phyloP scores from a whole-genome alignment of 2,888 invertebrate genomes.

The Hyposoter didymator region DNA sequence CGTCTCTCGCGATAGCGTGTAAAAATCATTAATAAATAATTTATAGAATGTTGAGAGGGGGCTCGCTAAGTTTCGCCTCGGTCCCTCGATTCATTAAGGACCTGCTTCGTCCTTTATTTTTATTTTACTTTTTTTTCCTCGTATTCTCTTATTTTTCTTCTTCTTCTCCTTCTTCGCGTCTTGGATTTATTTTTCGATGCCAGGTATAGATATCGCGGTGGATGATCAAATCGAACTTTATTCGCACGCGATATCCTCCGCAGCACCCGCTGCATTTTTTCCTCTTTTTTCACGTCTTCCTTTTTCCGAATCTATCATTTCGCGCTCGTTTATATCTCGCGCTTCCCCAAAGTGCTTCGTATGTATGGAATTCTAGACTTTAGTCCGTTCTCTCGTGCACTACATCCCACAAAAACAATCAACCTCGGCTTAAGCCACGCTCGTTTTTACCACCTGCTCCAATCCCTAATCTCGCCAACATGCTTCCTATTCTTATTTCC shows the following conservation, averaged over 20 bases:
- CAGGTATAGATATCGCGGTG: conserved; percentile 44
- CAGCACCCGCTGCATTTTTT: conserved; percentile 6
- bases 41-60: conserved; percentile 48
- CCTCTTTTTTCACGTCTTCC: not conserved
- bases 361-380: not conserved
- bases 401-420: not conserved
- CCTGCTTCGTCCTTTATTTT: not conserved
- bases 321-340: conserved; percentile 8
- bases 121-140: conserved; percentile 4
- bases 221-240: conserved; percentile 56
- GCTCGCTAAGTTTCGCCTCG: conserved; percentile 20
- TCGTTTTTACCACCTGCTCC: conserved; percentile 36
- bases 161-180: conserved; percentile 14
- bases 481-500: not conserved
- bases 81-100: conserved; percentile 51
- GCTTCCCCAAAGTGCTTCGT: not conserved
- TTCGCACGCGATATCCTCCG: conserved; percentile 60
- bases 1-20: conserved; percentile 42
- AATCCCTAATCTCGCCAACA: not conserved
- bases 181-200: conserved; percentile 5
- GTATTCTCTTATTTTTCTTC: conserved; percentile 3
- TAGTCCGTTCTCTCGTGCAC: not conserved
- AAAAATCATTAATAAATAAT: conserved; percentile 63
- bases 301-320: conserved; percentile 9
- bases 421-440: conserved; percentile 10